Conservation (phyloP, 2,113 vertebrate species). For the Osmerus mordax region DNA sequence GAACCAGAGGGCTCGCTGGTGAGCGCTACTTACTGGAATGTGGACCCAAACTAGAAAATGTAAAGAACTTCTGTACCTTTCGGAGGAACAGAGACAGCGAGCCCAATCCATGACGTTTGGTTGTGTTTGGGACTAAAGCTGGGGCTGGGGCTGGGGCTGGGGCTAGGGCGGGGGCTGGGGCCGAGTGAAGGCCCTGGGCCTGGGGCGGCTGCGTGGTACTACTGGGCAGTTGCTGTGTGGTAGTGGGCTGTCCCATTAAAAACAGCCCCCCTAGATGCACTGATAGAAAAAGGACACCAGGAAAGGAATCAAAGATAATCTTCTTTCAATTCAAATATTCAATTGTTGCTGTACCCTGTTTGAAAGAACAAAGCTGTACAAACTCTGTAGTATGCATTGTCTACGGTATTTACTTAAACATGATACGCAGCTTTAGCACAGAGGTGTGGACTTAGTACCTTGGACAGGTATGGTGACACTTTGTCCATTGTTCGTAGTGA, state of each 20-base stretch:
- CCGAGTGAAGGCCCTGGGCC: constrained; percentile 33
- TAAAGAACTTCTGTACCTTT: neutral
- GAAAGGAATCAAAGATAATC: no score
- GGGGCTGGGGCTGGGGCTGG: constrained; percentile 28
- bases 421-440: neutral
- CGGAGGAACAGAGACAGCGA: constrained; percentile 79
- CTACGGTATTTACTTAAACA: no score
- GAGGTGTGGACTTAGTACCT: constrained; percentile 50
- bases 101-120: constrained; percentile 45
- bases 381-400: no score
- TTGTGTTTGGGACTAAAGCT: neutral
- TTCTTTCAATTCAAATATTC: no score
- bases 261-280: neutral
- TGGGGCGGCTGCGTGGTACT: constrained; percentile 25
- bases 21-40: no score
- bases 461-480: constrained; percentile 75
- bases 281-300: no score
- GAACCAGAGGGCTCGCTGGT: no score
- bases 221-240: neutral
- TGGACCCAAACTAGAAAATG: no score
- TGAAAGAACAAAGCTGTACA: no score
- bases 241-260: neutral
- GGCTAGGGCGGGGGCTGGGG: constrained; percentile 26
- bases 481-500: constrained; percentile 68
- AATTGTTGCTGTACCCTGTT: no score